Conservation (phyloP, 2,113 vertebrate species). For the Pholis gunnellus region DNA sequence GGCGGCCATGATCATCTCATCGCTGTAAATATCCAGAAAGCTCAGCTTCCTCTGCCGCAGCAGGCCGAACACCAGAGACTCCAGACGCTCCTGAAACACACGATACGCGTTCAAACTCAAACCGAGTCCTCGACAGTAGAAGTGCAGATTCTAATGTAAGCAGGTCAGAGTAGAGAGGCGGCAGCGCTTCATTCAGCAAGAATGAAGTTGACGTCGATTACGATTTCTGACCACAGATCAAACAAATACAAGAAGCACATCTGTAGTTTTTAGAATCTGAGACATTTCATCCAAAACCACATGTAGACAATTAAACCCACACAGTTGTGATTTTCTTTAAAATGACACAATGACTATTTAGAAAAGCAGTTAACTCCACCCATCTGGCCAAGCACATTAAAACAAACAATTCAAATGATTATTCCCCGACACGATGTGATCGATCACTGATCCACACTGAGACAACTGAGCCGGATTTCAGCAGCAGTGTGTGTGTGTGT, state of each 20-base stretch:
- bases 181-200: background rate
- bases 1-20: constrained; percentile 93
- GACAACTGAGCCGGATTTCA: background rate
- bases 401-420: background rate
- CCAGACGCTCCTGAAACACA: constrained; percentile 88
- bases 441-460: background rate
- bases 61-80: constrained; percentile 95
- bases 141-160: background rate
- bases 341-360: background rate
- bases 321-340: too few relatives aligned
- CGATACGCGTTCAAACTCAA: background rate
- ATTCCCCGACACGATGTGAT: background rate
- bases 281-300: background rate
- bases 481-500: background rate
- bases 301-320: too few relatives aligned
- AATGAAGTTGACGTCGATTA: background rate
- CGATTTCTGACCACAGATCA: background rate
- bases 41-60: constrained; percentile 95
- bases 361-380: background rate
- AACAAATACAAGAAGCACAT: background rate
- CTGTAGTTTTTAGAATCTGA: background rate
- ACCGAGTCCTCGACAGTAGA: background rate
- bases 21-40: constrained; percentile 96
- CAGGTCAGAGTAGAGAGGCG: background rate
- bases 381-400: constrained; percentile 16